Evolutionary conservation across 2,113 vertebrate species (phyloP), one percentile per base, ranked within the genome.

Genomic region (Vulpes lagopus): DNA sequence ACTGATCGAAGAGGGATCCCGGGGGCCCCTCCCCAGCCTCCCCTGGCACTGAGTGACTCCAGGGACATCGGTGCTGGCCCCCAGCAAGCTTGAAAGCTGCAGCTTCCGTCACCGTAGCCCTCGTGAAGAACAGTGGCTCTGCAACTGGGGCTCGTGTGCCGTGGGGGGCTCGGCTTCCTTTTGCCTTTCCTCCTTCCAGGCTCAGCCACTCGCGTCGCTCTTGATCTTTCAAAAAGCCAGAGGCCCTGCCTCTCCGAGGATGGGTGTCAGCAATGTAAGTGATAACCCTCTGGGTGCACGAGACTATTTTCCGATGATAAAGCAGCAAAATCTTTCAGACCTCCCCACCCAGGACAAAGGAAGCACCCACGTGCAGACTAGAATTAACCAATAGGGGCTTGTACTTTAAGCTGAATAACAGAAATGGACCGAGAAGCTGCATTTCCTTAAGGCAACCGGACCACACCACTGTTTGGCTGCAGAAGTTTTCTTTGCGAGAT

Each of bases 81-180:
- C 1, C 5, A 35, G 27, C 55, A 65, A 27, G 30, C 71, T 12
- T 32, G 35, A 43, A 59, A 51, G 87, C 85, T 55, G 25, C 38
- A 60, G 35, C 67, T 25, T 38, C 14, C 7, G 43, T 23, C 57
- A 14, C 27, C 22, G 0, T 1, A 12, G 14, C 3, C 78, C 20
- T 73, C 3, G 0, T 30, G 38, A n/a, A 16, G 81, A 27, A 62
- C 2, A 0, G 30, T 11, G 51, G n/a, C 30, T 1, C 25, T 9
- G 0, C 0, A 49, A 10, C 1, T 0, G 23, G 38, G 80, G 11
- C 81, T 15, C 3, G 32, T 0, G 0, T 15, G n/a, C 25, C 8
- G 0, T 15, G 0, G 49, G n/a, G n/a, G 0, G 9, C 20, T 60
- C 11, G 17, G 64, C 30, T 89, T 10, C 14, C 55, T 0, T 38